A percentile compares a stretch with the other conserved stretches of the same genome.
Evolutionary conservation across 2,888 invertebrate genomes (phyloP).

Genomic region (Exocentrus adspersus): DNA sequence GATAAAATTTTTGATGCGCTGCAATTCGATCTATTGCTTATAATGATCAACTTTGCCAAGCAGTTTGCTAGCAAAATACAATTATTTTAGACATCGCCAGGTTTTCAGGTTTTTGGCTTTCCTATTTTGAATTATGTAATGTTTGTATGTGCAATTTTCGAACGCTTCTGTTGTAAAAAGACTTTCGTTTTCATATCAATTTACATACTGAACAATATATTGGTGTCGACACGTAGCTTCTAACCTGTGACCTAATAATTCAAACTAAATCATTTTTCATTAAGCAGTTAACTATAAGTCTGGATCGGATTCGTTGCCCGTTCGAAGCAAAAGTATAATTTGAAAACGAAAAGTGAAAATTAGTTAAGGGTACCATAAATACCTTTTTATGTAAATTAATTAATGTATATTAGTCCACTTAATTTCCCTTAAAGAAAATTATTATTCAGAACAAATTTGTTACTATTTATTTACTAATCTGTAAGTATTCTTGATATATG

Average conservation of each 20-base stretch:
- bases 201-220: slow-evolving; percentile 24
- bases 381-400: background rate
- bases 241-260: slow-evolving; percentile 45
- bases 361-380: background rate
- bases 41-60: no score
- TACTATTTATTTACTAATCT: no score
- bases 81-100: no score
- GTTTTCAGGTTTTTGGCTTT: background rate
- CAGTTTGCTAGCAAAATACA: no score
- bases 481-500: no score
- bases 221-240: slow-evolving; percentile 28
- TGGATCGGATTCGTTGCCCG: slow-evolving; percentile 13
- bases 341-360: background rate
- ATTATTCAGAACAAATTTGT: no score
- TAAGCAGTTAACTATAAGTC: slow-evolving; percentile 33
- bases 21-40: no score
- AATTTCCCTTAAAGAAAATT: no score
- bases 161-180: slow-evolving; percentile 17
- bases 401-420: no score
- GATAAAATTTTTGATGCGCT: no score
- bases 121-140: no score
- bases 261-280: slow-evolving; percentile 46
- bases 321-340: background rate
- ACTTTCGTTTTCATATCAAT: slow-evolving; percentile 24
- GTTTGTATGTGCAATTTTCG: slow-evolving; percentile 5